Evolutionary conservation across 2,888 invertebrate genomes (phyloP).

Genomic region (Cylindroiulus punctatus): DNA sequence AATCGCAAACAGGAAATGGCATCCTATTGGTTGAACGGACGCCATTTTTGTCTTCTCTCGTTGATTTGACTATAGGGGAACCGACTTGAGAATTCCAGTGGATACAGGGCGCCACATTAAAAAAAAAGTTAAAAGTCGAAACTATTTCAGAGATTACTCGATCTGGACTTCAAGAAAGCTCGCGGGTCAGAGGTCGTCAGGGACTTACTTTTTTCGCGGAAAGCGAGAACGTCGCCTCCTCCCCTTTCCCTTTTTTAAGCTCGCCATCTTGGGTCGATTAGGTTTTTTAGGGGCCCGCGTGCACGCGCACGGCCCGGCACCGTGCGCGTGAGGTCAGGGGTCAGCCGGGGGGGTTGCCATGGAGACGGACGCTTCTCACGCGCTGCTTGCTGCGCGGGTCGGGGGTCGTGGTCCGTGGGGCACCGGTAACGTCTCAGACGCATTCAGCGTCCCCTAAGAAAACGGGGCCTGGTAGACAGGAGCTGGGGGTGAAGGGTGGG

Average conservation of each 20-base stretch:
- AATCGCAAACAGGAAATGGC: no score
- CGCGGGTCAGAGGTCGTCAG: background rate
- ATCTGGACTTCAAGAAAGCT: background rate
- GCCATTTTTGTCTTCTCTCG: no score
- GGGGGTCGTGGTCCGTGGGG: constrained; percentile 52
- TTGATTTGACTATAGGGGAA: no score
- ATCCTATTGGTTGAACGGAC: no score
- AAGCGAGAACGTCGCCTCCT: background rate
- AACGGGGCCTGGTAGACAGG: background rate
- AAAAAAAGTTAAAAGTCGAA: no score
- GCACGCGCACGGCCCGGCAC: constrained; percentile 38
- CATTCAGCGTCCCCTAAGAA: constrained; percentile 12
- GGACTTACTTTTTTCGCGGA: background rate
- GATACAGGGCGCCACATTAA: no score
- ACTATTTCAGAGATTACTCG: no score
- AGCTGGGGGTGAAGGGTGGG: background rate
- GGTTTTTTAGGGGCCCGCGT: background rate
- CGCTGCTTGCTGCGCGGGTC: background rate
- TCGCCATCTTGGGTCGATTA: background rate
- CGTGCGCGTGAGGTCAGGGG: constrained; percentile 4
- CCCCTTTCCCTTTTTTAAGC: background rate
- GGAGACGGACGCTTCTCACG: background rate
- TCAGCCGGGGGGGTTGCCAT: background rate
- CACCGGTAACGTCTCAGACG: constrained; percentile 40
- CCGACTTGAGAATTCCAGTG: no score